Evolutionary conservation across 1,140 invertebrate species (phyloP).

Genomic region (Magallana gigas): DNA sequence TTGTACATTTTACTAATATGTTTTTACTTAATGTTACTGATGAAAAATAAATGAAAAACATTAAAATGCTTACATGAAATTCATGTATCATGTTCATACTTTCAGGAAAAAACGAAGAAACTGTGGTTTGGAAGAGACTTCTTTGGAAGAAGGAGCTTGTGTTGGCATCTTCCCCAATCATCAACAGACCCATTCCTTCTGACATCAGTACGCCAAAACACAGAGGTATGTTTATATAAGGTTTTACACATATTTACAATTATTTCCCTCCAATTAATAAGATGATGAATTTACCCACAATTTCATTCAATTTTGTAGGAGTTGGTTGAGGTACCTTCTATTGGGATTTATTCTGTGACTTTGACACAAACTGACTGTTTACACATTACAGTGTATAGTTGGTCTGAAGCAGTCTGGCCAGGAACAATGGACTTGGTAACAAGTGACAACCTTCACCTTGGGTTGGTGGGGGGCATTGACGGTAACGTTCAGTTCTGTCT

Average conservation of each 20-base stretch:
- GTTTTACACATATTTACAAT: no score
- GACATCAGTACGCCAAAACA: conserved; percentile 67
- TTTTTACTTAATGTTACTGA: no score
- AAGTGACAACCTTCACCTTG: not conserved
- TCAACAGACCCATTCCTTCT: conserved; percentile 66
- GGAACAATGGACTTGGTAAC: conserved; percentile 58
- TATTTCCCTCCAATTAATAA: no score
- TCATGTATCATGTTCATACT: not conserved
- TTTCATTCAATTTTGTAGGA: conserved; percentile 57
- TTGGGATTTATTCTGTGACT: conserved; percentile 85
- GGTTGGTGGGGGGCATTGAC: not conserved
- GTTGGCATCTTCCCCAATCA: conserved; percentile 81
- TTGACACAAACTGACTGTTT: conserved; percentile 69
- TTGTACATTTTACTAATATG: no score
- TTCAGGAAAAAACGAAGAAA: conserved; percentile 79
- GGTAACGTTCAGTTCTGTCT: conserved; percentile 40
- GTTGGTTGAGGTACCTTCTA: conserved; percentile 86
- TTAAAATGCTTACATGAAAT: no score
- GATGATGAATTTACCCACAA: not conserved
- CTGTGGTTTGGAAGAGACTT: conserved; percentile 92
- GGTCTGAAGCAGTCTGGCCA: conserved; percentile 67
- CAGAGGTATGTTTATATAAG: not conserved
- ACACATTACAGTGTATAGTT: conserved; percentile 67
- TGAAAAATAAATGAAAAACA: no score
- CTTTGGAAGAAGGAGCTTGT: conserved; percentile 90